Conservation (phyloP, 2,888 invertebrate genomes). For the Dynastes maya region DNA sequence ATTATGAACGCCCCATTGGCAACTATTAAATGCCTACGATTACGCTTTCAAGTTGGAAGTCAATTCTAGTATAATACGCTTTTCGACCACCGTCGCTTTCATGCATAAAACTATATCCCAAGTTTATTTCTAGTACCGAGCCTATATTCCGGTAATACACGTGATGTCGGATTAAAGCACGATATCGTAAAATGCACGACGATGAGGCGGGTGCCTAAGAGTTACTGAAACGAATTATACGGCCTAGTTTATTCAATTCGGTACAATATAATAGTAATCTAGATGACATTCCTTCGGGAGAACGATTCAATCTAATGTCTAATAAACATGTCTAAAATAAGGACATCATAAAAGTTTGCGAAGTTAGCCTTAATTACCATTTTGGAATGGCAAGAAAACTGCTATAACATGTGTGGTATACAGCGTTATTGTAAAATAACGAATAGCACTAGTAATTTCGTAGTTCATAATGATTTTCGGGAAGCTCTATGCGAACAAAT, state of each 20-base stretch:
- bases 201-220: not conserved
- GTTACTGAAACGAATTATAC: conserved; percentile 1
- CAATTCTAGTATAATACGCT: too few relatives aligned
- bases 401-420: not conserved
- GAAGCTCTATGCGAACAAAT: too few relatives aligned
- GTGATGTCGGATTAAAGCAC: not conserved
- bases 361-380: not conserved
- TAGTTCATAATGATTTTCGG: too few relatives aligned
- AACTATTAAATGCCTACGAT: too few relatives aligned
- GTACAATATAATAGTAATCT: not conserved
- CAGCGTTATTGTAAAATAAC: too few relatives aligned
- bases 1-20: too few relatives aligned
- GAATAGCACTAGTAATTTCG: too few relatives aligned
- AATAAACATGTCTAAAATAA: conserved; percentile 6
- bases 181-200: not conserved
- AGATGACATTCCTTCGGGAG: not conserved
- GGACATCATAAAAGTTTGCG: not conserved
- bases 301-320: not conserved
- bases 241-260: not conserved
- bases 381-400: not conserved
- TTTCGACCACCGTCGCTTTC: too few relatives aligned
- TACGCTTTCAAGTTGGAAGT: too few relatives aligned
- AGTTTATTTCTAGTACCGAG: not conserved
- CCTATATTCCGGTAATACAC: not conserved
- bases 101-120: not conserved